Percentiles rank a stretch among this genome's conserved stretches.
These are phyloP conservation scores for Calliopsis andreniformis DNA, from an alignment of 1,140 invertebrate genomes.

Conservation along the genomic window DNA sequence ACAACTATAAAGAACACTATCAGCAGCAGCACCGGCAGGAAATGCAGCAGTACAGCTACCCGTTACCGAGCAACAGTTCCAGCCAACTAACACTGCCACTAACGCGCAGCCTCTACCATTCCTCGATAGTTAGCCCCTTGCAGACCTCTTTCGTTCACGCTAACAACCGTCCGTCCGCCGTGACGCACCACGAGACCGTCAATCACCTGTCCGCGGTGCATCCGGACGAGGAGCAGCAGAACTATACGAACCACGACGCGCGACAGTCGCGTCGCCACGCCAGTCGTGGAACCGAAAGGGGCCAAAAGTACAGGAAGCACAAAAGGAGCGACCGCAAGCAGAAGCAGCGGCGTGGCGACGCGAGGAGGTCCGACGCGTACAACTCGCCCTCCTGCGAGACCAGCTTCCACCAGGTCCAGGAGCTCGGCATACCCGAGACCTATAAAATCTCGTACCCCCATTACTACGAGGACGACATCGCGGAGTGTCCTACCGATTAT, in stretches of 20 bases:
- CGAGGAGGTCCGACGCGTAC: conserved; percentile 33
- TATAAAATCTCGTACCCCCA: conserved; percentile 79
- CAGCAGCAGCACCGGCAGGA: conserved; percentile 77
- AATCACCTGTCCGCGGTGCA: conserved; percentile 51
- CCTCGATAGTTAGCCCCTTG: conserved; percentile 76
- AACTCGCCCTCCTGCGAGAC: conserved; percentile 66
- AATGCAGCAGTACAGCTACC: conserved; percentile 79
- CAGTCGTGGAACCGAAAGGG: conserved; percentile 71
- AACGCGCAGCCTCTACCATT: conserved; percentile 76
- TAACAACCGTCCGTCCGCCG: conserved; percentile 68
- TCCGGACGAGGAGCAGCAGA: conserved; percentile 61
- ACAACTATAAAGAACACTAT: conserved; percentile 80
- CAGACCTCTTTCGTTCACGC: conserved; percentile 75
- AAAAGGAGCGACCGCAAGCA: conserved; percentile 72
- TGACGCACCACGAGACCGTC: conserved; percentile 60
- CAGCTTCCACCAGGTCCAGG: conserved; percentile 72
- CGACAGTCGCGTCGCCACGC: conserved; percentile 63
- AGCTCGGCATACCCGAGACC: conserved; percentile 75
- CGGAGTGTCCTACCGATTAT: conserved; percentile 70
- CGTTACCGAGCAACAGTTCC: conserved; percentile 78
- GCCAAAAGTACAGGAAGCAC: conserved; percentile 76
- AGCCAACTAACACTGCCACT: conserved; percentile 80
- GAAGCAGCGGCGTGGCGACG: conserved; percentile 56
- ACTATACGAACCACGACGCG: conserved; percentile 53
- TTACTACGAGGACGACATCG: conserved; percentile 77